Evolutionary conservation across 2,113 vertebrate species (phyloP).

Genomic region (Proteles cristata): DNA sequence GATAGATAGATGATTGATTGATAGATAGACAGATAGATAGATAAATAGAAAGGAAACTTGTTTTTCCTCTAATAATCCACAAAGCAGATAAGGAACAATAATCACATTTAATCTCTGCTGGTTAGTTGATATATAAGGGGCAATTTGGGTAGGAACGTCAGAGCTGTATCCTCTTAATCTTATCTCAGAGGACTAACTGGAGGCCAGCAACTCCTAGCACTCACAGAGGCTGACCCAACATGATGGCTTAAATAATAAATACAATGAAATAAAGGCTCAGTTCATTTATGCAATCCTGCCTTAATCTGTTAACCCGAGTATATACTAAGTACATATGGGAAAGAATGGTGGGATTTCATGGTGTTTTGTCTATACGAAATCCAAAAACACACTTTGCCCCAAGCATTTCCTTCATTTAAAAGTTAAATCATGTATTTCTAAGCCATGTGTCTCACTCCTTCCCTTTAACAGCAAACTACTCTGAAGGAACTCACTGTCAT

Average conservation of each 20-base stretch:
- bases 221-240: conserved; percentile 46
- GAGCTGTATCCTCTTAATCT: background rate
- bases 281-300: conserved; percentile 42
- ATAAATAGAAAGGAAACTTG: background rate
- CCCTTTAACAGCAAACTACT: conserved; percentile 56
- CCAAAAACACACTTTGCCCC: conserved; percentile 53
- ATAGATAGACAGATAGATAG: too few relatives aligned
- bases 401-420: conserved; percentile 71
- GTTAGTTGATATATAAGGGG: background rate
- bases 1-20: too few relatives aligned
- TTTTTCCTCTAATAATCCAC: conserved; percentile 22
- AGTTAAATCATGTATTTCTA: conserved; percentile 76
- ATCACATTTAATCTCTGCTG: background rate
- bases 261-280: background rate
- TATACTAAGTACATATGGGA: conserved; percentile 1
- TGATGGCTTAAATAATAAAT: conserved; percentile 32
- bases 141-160: conserved; percentile 12
- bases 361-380: conserved; percentile 42
- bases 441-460: conserved; percentile 72
- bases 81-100: background rate
- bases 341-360: background rate
- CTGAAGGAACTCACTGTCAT: conserved; percentile 46
- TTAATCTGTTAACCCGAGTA: conserved; percentile 48
- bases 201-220: conserved; percentile 13
- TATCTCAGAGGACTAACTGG: background rate